These are phyloP conservation scores for Mamestra configurata DNA, from an alignment of 1,140 invertebrate genomes.

Conservation along the genomic window DNA sequence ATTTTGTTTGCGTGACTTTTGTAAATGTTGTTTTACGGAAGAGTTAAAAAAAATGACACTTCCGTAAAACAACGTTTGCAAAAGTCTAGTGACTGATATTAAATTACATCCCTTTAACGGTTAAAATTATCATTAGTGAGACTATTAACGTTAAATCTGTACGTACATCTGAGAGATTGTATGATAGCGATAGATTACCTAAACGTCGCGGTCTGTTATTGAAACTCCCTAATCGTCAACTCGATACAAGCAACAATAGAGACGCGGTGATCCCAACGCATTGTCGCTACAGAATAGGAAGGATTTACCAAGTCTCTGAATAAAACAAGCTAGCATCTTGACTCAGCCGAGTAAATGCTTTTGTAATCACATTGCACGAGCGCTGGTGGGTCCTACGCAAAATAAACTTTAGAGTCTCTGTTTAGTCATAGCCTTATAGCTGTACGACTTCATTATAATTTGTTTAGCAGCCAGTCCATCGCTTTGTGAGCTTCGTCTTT, in stretches of 20 bases:
- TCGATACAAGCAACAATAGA: constrained; percentile 79
- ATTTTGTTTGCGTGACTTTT: no score
- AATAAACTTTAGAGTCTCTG: constrained; percentile 55
- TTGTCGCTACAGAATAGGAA: constrained; percentile 80
- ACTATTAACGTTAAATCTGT: not conserved
- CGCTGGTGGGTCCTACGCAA: constrained; percentile 55
- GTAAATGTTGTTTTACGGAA: no score
- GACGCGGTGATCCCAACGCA: constrained; percentile 73
- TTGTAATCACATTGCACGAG: constrained; percentile 74
- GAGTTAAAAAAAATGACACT: no score
- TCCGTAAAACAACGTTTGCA: no score
- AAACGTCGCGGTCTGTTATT: constrained; percentile 64
- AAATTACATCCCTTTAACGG: no score
- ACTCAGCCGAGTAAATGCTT: constrained; percentile 72
- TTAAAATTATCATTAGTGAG: constrained; percentile 21
- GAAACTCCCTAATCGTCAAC: constrained; percentile 80
- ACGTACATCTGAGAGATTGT: constrained; percentile 54
- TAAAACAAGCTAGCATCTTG: constrained; percentile 76
- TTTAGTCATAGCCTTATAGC: constrained; percentile 33
- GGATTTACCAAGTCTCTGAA: constrained; percentile 79
- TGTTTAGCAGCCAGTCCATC: constrained; percentile 27
- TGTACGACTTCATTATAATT: constrained; percentile 37
- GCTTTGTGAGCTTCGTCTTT: constrained; percentile 14
- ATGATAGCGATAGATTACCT: constrained; percentile 65
- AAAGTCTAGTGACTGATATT: no score